Percentiles rank a stretch among this genome's conserved stretches.
Conservation (phyloP, 23 tunicate genomes). For the Trididemnum clinides region DNA sequence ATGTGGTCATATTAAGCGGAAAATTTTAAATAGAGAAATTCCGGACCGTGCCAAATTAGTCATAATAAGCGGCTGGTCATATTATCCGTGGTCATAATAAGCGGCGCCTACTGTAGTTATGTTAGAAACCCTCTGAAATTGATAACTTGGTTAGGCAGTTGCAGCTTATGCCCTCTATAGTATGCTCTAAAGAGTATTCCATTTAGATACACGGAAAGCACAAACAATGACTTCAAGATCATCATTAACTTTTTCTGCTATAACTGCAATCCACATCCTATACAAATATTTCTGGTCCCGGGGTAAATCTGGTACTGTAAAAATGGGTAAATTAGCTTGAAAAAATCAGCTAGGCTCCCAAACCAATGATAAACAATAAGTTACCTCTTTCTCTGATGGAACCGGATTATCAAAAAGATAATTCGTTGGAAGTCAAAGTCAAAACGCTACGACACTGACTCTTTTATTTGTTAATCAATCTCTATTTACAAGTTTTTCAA, state of each 20-base stretch:
- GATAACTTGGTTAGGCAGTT: conserved; percentile 15
- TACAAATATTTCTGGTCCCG: conserved; percentile 16
- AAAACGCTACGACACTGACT: neutral
- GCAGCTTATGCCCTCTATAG: conserved; percentile 8
- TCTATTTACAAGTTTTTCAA: neutral
- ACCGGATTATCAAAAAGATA: neutral
- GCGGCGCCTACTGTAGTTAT: too few species aligned
- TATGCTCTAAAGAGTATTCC: conserved; percentile 26
- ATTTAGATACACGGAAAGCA: neutral
- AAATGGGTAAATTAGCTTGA: neutral
- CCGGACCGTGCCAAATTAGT: too few species aligned
- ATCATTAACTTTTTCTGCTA: conserved; percentile 10
- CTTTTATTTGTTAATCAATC: conserved; percentile 1
- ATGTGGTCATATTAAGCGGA: too few species aligned
- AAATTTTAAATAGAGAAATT: too few species aligned
- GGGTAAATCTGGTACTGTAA: neutral
- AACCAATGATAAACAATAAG: neutral
- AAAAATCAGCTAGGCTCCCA: neutral
- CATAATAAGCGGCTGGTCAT: too few species aligned
- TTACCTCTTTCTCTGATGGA: neutral
- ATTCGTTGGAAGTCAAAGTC: conserved; percentile 7
- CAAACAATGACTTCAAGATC: conserved; percentile 22
- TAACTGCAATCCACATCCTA: conserved; percentile 19
- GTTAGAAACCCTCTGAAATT: conserved; percentile 27
- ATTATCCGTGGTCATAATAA: too few species aligned